Percentiles rank a stretch among this genome's conserved stretches.
Evolutionary conservation across 2,888 invertebrate genomes (phyloP).

Genomic region (Cheilosia soror): DNA sequence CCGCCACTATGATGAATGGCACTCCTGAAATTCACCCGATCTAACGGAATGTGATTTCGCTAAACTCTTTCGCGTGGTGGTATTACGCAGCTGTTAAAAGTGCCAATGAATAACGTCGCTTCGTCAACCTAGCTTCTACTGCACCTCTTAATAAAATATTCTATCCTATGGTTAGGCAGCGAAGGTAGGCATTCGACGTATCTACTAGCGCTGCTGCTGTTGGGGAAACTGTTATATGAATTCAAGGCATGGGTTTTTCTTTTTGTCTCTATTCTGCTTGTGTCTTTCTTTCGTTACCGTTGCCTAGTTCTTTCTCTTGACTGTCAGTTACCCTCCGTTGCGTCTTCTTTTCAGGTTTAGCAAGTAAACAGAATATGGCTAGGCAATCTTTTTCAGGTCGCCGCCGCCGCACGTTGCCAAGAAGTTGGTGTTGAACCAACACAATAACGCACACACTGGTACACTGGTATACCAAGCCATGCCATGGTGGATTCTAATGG

Average conservation of each 20-base stretch:
- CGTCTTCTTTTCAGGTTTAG: conserved; percentile 52
- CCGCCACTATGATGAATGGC: conserved; percentile 22
- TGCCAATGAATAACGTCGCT: conserved; percentile 46
- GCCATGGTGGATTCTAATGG: conserved; percentile 9
- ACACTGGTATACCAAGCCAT: background rate
- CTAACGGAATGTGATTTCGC: conserved; percentile 67
- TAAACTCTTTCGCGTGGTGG: conserved; percentile 46
- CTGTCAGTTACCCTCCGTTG: conserved; percentile 41
- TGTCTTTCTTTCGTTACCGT: conserved; percentile 57
- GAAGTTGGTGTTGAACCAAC: conserved; percentile 30
- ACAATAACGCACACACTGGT: conserved; percentile 43
- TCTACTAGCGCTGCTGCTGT: background rate
- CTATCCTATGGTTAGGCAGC: conserved; percentile 6
- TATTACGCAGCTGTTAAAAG: conserved; percentile 49
- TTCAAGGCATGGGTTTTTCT: conserved; percentile 16
- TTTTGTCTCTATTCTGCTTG: background rate
- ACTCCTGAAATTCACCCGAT: conserved; percentile 52
- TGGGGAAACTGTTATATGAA: conserved; percentile 50
- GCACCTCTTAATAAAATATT: conserved; percentile 51
- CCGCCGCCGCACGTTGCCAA: conserved; percentile 4
- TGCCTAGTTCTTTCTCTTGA: conserved; percentile 53
- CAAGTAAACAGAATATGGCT: conserved; percentile 45
- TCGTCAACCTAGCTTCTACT: conserved; percentile 44
- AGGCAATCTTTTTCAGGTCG: conserved; percentile 46
- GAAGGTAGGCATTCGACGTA: background rate